These are phyloP conservation scores for Tupaia chinensis DNA, from an alignment of 2,113 vertebrate species.

Conservation along the genomic window DNA sequence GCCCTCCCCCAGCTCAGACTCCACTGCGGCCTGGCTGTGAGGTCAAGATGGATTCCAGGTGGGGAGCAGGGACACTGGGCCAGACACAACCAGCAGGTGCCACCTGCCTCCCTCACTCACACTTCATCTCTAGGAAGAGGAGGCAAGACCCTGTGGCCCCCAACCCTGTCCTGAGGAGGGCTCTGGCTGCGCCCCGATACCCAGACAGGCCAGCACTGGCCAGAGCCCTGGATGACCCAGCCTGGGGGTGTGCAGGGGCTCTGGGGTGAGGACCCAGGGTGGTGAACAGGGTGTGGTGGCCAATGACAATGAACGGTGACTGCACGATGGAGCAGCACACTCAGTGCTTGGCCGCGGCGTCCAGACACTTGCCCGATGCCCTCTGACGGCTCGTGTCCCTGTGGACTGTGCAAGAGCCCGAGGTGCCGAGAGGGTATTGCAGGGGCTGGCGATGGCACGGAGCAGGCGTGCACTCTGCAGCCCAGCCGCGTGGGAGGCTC, in stretches of 20 bases:
- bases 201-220: background rate
- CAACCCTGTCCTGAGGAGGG: background rate
- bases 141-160: background rate
- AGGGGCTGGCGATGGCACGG: too few relatives aligned
- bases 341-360: too few relatives aligned
- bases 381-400: background rate
- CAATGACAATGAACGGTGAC: too few relatives aligned
- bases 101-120: too few relatives aligned
- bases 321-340: background rate
- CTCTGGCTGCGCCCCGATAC: background rate
- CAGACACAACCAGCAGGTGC: too few relatives aligned
- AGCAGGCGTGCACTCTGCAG: too few relatives aligned
- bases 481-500: too few relatives aligned
- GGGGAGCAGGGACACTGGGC: background rate
- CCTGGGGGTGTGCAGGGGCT: background rate
- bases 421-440: too few relatives aligned
- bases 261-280: background rate
- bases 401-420: background rate
- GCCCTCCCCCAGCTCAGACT: background rate
- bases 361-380: too few relatives aligned
- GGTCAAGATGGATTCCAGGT: fast-evolving
- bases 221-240: background rate
- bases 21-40: background rate
- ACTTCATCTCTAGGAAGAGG: background rate
- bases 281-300: background rate